Conservation (phyloP, 2,797 vertebrate genomes). For the Micrastur ruficollis region DNA sequence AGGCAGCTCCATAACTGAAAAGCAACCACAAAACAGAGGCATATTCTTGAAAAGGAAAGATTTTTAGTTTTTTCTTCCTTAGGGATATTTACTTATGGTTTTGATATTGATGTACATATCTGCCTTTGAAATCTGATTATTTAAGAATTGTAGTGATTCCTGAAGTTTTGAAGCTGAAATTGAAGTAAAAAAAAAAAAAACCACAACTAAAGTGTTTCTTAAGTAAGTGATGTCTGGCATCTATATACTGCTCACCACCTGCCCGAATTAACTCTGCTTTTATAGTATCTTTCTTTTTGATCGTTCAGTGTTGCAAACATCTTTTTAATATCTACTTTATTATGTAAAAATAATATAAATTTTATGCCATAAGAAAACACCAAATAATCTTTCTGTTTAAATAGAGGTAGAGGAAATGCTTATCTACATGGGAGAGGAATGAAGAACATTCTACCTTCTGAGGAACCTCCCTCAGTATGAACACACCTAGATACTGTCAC, state of each 20-base stretch:
- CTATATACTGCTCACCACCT: not conserved
- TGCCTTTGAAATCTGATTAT: not conserved
- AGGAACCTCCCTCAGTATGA: not conserved
- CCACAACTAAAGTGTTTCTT: not conserved
- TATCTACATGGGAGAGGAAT: not conserved
- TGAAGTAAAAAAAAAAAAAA: not conserved
- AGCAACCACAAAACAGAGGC: not conserved
- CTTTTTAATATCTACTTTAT: not conserved
- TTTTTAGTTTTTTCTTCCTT: not conserved
- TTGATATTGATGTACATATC: not conserved
- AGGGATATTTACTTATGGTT: not conserved
- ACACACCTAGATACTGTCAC: not conserved
- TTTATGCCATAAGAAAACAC: not conserved
- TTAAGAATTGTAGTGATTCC: not conserved
- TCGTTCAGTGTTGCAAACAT: not conserved
- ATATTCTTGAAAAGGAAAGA: not conserved
- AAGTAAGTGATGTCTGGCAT: not conserved
- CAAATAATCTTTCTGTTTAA: not conserved
- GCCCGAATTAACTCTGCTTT: not conserved
- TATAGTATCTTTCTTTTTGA: not conserved
- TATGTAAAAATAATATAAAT: not conserved
- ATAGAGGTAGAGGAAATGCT: not conserved
- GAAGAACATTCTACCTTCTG: not conserved
- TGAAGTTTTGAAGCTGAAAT: not conserved
- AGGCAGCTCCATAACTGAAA: not conserved